Evolutionary conservation across 2,888 invertebrate genomes (phyloP), one percentile per base, ranked within the genome.

Genomic region (Aphidius colemani): DNA sequence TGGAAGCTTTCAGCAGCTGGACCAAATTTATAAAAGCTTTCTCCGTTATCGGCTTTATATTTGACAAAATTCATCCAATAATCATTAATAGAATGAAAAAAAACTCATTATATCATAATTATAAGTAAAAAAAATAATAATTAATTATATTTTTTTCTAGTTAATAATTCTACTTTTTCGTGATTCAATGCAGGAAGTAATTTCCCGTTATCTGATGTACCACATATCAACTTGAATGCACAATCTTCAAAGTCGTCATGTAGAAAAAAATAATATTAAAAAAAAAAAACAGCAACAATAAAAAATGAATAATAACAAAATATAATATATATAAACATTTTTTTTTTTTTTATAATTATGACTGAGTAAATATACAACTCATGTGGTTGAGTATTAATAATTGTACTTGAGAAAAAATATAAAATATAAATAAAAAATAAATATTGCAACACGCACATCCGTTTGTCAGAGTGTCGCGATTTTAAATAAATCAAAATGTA

Each of bases 1-100:
- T 69, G 74, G 74, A 71, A 66, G 75, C 77, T 78, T 79, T 77
- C 77, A 77, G 74, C 75, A 75, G 75, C 74, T 76, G 76, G 73
- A 68, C 67, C 72, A 43, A 41, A 77, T 76, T 78, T 74, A 69
- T 66, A 71, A 73, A 55, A 53, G 65, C 71, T 72, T 64, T 72
- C 80, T 78, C 71, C 76, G 67, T 80, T 80, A 79, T 77, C 80
- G 78, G 77, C 60, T 7, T 39, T 11, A 30, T 5, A 30, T 5
- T 30, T 5, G 5, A 30, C 11, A 53, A 11, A 4, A 53, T 7
- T n/a, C 40, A 11, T 11, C 7, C 0, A 41, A n/a, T 41, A 53
- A 40, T 11, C n/a, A 53, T 9, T 7, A 40, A 8, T 53, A 53
- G 1, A 53, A 41, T 7, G 7, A 6, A 53, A 41, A 9, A 53